These are phyloP conservation scores for Leptinotarsa peninsularis DNA, from an alignment of 2,888 invertebrate species.

Conservation along the genomic window DNA sequence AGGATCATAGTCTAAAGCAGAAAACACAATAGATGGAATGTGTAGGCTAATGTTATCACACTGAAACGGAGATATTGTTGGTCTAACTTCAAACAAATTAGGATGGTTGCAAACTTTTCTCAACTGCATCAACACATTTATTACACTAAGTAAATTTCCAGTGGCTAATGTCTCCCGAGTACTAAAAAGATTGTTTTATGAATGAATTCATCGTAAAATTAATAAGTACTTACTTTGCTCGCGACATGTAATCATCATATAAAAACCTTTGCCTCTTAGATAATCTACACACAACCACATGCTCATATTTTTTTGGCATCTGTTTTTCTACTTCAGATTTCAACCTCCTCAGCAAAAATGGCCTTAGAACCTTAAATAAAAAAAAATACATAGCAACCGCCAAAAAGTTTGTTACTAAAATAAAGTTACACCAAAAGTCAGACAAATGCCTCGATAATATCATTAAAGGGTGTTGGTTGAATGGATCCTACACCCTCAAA, in stretches of 20 bases:
- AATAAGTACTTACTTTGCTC: conserved; percentile 80
- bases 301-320: conserved; percentile 96
- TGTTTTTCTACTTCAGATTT: conserved; percentile 97
- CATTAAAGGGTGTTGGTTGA: conserved; percentile 53
- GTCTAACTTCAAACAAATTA: conserved; percentile 96
- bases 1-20: conserved; percentile 78
- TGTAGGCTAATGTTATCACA: conserved; percentile 80
- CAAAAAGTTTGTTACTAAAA: neutral
- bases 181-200: conserved; percentile 67
- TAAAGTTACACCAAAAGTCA: conserved; percentile 53
- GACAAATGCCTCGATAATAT: conserved; percentile 61
- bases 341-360: conserved; percentile 91
- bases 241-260: conserved; percentile 99
- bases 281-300: conserved; percentile 91
- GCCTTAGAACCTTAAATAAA: conserved; percentile 81
- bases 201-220: conserved; percentile 10
- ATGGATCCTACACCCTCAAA: conserved; percentile 55
- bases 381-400: neutral
- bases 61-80: conserved; percentile 93
- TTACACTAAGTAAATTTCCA: conserved; percentile 94
- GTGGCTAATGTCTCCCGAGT: conserved; percentile 93
- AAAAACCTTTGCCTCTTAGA: conserved; percentile 96
- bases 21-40: conserved; percentile 80
- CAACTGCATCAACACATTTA: conserved; percentile 96
- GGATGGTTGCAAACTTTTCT: conserved; percentile 99